Percentiles rank a stretch among this genome's conserved stretches.
phyloP scores from a whole-genome alignment of 2,888 invertebrate genomes.

The Melanchra persicariae region DNA sequence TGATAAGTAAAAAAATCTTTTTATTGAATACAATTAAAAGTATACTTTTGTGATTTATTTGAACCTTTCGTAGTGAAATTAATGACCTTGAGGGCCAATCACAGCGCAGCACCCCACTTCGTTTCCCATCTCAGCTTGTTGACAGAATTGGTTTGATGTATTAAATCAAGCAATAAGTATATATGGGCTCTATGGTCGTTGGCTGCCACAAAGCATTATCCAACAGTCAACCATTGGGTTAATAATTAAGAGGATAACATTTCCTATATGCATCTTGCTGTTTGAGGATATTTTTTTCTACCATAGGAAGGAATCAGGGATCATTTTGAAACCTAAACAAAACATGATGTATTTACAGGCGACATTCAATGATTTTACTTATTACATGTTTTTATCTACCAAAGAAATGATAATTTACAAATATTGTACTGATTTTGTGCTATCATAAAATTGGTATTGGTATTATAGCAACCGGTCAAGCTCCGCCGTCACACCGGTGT shows the following conservation, averaged over 20 bases:
- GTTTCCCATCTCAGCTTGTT: no score
- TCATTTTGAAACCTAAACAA: conserved; percentile 2
- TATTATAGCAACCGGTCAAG: not conserved
- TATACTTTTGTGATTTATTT: no score
- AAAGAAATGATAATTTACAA: conserved; percentile 1
- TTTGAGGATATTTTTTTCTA: not conserved
- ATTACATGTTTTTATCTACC: conserved; percentile 2
- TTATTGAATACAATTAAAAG: no score
- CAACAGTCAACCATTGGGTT: not conserved
- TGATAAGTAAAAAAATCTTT: no score
- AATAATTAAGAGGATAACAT: not conserved
- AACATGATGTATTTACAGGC: not conserved
- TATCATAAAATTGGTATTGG: conserved; percentile 14
- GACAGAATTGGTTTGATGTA: no score
- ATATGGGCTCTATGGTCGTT: no score
- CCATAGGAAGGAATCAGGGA: not conserved
- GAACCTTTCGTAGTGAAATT: no score
- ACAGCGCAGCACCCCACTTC: no score
- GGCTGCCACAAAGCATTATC: not conserved
- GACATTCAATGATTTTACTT: conserved; percentile 4
- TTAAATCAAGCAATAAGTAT: no score
- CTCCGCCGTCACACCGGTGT: no score
- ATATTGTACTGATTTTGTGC: conserved; percentile 25
- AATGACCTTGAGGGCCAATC: no score
- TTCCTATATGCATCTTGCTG: conserved; percentile 17